Base-by-base conservation (phyloP, 2,113 vertebrate species). In the Platanista minor region DNA sequence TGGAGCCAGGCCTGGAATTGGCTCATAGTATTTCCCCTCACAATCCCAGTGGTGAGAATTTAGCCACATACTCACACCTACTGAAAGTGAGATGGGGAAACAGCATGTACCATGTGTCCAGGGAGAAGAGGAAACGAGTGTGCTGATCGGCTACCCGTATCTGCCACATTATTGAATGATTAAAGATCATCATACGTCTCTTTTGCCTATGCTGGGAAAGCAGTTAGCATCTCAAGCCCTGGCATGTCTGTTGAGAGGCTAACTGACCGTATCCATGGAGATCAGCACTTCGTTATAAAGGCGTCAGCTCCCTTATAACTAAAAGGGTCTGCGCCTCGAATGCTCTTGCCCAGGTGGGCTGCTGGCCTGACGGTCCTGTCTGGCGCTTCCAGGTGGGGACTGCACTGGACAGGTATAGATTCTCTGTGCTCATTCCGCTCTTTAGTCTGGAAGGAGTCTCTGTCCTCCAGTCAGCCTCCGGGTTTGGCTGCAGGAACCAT, bases 381-480 rank as follows among this genome's bases (percentile, higher is more conserved):
- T 49, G 74, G 46, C 4, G 11, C 17, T 33, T 74, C 80, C 27
- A 4, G 18, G 46, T 59, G 8, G 2, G n/a, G 27, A 23, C 3
- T 2, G 15, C 39, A 10, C 8, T 20, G 71, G 36, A 39, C 39
- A 8, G 31, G 64, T 80, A 15, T 0, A 20, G 52, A 78, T 21
- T 18, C 12, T 1, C 36, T 95, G 72, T 2, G 1, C 25, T 75
- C 78, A 52, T 78, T 3, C 92, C 0, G 5, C 57, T 54, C 23
- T 71, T 62, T 66, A 90, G 82, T 85, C 52, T 95, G 71, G 18
- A 86, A 84, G 17, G 54, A 92, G 67, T 69, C 69, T 98, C 80
- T 98, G 97, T 97, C 95, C 95, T 91, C 82, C 89, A 61, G 12
- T 64, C 0, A 33, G 36, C 97, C 98, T 95, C 83, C 12, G 12